Conservation (phyloP, 2,888 invertebrate species). For the Prosopocoilus inquinatus region DNA sequence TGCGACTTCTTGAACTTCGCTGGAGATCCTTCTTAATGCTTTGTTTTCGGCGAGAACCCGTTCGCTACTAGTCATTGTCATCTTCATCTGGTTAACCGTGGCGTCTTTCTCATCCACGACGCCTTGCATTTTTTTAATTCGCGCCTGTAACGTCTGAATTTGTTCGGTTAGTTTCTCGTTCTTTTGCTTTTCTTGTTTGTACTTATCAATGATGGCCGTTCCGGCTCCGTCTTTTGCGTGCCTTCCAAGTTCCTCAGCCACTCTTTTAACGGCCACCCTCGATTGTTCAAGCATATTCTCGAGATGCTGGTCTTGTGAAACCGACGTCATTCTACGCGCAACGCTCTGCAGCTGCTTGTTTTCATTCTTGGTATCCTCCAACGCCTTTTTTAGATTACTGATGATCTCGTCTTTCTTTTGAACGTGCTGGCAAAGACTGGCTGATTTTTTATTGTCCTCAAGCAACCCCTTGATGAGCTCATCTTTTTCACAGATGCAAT, state of each 20-base stretch:
- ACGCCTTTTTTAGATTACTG: conserved; percentile 20
- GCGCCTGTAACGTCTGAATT: conserved; percentile 2
- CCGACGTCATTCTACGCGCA: conserved; percentile 16
- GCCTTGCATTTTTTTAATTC: conserved; percentile 29
- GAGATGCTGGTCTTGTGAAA: conserved; percentile 35
- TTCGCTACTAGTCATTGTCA: conserved; percentile 17
- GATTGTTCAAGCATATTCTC: conserved; percentile 41
- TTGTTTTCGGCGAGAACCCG: conserved; percentile 37
- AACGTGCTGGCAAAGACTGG: neutral
- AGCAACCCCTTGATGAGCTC: conserved; percentile 9
- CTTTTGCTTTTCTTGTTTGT: conserved; percentile 1
- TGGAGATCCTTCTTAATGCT: conserved; percentile 40
- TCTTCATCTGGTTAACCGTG: conserved; percentile 31
- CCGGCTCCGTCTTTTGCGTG: neutral
- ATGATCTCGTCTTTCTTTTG: conserved; percentile 21
- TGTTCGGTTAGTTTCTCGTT: neutral
- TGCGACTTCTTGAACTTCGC: conserved; percentile 43
- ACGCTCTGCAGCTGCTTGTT: conserved; percentile 21
- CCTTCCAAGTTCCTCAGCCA: conserved; percentile 37
- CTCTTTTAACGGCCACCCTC: conserved; percentile 39
- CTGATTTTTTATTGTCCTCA: conserved; percentile 8
- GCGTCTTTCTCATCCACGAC: conserved; percentile 30
- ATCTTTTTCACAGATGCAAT: conserved; percentile 17
- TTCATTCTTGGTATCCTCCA: conserved; percentile 24
- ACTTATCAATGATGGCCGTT: neutral